Evolutionary conservation across 2,888 invertebrate species (phyloP).

Genomic region (Lepeophtheirus nordmannii): DNA sequence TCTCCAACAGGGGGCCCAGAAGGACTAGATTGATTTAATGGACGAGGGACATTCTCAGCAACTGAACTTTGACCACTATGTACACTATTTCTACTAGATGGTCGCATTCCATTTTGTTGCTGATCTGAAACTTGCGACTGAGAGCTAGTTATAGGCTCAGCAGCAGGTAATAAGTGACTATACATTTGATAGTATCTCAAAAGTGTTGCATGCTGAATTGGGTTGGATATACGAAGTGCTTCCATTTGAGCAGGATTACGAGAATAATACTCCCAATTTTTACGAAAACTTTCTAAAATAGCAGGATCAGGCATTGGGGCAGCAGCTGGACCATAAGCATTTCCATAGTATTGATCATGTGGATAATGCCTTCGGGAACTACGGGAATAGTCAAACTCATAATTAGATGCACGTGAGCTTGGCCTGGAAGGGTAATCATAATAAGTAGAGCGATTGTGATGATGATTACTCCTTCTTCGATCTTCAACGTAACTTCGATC

Average conservation of each 20-base stretch:
- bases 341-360: background rate
- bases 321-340: background rate
- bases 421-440: conserved; percentile 1
- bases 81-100: conserved; percentile 46
- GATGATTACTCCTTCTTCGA: background rate
- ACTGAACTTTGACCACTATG: conserved; percentile 69
- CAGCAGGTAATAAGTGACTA: conserved; percentile 6
- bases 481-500: background rate
- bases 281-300: conserved; percentile 11
- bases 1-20: conserved; percentile 29
- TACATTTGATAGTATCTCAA: conserved; percentile 17
- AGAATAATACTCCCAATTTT: conserved; percentile 19
- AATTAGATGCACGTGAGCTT: background rate
- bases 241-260: conserved; percentile 11
- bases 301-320: conserved; percentile 9
- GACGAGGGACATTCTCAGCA: conserved; percentile 38
- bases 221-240: background rate
- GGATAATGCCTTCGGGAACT: background rate
- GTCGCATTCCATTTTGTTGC: background rate
- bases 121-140: background rate
- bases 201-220: conserved; percentile 5
- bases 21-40: too few species aligned
- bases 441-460: background rate
- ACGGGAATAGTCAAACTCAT: conserved; percentile 3
- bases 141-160: background rate